A percentile compares a stretch with the other conserved stretches of the same genome.
Conservation (phyloP, 2,888 invertebrate species). For the Nomada lathburiana region DNA sequence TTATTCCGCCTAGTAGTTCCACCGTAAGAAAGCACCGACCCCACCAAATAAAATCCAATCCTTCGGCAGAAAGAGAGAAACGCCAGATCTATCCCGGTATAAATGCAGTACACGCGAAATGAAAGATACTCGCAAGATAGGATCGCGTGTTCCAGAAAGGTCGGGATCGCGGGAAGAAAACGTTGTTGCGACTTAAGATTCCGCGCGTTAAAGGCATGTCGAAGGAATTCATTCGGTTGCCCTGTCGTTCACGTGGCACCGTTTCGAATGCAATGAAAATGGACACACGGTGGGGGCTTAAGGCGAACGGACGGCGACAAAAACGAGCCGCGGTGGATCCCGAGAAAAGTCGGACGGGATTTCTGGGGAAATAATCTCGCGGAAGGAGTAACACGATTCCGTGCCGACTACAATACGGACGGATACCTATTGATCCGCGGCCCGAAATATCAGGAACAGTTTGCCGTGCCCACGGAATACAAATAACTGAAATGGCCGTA, state of each 20-base stretch:
- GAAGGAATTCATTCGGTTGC: background rate
- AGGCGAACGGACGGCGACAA: background rate
- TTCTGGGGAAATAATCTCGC: conserved; percentile 43
- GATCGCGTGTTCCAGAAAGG: background rate
- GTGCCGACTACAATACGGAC: conserved; percentile 43
- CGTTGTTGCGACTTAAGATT: conserved; percentile 17
- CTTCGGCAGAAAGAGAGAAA: too few species aligned
- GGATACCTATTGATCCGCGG: conserved; percentile 58
- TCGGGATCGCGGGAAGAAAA: background rate
- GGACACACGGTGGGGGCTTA: background rate
- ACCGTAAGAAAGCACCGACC: too few species aligned
- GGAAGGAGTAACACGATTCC: conserved; percentile 41
- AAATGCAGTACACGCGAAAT: background rate
- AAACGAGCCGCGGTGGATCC: conserved; percentile 10
- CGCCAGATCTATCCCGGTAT: too few species aligned
- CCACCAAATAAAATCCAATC: too few species aligned
- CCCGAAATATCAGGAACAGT: conserved; percentile 58
- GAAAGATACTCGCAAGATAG: background rate
- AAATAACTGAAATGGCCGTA: conserved; percentile 33
- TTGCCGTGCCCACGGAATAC: conserved; percentile 44
- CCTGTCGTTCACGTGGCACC: background rate
- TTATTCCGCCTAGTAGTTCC: too few species aligned
- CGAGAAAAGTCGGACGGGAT: conserved; percentile 27
- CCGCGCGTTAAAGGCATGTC: conserved; percentile 20
- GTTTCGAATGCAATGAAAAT: conserved; percentile 15